Evolutionary conservation across 2,888 invertebrate species (phyloP).

Genomic region (Arenicola marina): DNA sequence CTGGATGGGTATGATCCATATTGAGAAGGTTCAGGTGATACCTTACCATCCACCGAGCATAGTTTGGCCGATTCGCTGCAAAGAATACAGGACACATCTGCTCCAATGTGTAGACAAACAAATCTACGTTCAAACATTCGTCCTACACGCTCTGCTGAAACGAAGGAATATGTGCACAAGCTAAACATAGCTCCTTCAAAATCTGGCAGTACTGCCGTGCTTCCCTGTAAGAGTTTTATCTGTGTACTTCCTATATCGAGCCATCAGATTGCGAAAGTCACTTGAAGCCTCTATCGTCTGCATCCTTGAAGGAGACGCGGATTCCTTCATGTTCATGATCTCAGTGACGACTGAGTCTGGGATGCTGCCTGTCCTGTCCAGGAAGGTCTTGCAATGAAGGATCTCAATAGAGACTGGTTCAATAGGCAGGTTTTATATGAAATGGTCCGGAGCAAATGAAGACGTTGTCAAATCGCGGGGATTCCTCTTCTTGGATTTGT

Average conservation of each 20-base stretch:
- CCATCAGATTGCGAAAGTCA: background rate
- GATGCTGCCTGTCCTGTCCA: constrained; percentile 11
- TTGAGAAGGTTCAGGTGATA: constrained; percentile 31
- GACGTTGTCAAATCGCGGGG: constrained; percentile 31
- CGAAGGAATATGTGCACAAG: constrained; percentile 17
- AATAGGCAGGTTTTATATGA: constrained; percentile 29
- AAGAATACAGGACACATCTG: constrained; percentile 22
- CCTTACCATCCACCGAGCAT: constrained; percentile 33
- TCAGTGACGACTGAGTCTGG: background rate
- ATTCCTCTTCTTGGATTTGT: constrained; percentile 32
- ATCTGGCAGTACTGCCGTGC: constrained; percentile 28
- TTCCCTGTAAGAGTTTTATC: constrained; percentile 19
- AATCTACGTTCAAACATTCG: constrained; percentile 28
- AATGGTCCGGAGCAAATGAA: constrained; percentile 34
- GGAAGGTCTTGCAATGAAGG: constrained; percentile 26
- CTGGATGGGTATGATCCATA: constrained; percentile 23
- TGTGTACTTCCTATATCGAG: constrained; percentile 11
- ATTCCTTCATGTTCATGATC: background rate
- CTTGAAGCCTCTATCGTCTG: background rate
- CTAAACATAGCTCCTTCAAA: constrained; percentile 29
- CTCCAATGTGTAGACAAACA: constrained; percentile 23
- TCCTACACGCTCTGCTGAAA: constrained; percentile 16
- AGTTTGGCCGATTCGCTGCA: constrained; percentile 27
- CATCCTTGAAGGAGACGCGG: background rate
- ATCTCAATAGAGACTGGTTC: constrained; percentile 20